Evolutionary conservation across 2,797 vertebrate genomes (phyloP), one percentile per base, ranked within the genome.

Genomic region (Pseudochromis fuscus): DNA sequence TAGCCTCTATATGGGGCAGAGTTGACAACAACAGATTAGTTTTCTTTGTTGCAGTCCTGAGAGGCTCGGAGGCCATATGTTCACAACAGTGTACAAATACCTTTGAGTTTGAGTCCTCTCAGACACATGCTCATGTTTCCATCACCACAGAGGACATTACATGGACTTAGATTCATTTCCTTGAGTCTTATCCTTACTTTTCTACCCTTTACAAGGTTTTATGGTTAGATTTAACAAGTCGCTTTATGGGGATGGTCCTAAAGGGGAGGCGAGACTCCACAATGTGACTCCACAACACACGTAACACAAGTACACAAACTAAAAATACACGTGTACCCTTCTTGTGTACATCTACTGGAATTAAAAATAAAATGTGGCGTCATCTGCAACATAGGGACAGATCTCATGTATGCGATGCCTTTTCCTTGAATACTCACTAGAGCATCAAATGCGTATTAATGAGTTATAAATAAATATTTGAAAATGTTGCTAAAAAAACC

Each of bases 11-110:
- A 87, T 1, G 30, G 56, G 64, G 72, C 65, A 24, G 10, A 78
- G 73, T 42, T 83, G 86, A 88, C 85, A 87, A 64, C 55, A 35
- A 38, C 25, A 83, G 81, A 90, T 85, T 81, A 82, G 73, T 44
- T 67, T 62, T 66, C 79, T 83, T 71, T 84, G 79, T 83, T 74
- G 71, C 66, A 45, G 44, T 75, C 77, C 79, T 79, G 55, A 51
- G 80, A 84, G 82, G 55, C 64, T 62, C 25, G 42, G 60, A 30
- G 21, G 46, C 79, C 86, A 83, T 84, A 84, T 85, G 78, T 76
- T 53, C 71, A 75, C 49, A 79, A 72, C 51, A 45, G 7, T 40
- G 31, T 15, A 79, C 67, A 58, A 79, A 74, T 24, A 25, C 49
- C 40, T 86, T 74, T 74, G 40, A 58, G 63, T 48, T 71, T 45